These are phyloP conservation scores for Brachyptera risi DNA, from an alignment of 2,888 invertebrate species.

Conservation along the genomic window DNA sequence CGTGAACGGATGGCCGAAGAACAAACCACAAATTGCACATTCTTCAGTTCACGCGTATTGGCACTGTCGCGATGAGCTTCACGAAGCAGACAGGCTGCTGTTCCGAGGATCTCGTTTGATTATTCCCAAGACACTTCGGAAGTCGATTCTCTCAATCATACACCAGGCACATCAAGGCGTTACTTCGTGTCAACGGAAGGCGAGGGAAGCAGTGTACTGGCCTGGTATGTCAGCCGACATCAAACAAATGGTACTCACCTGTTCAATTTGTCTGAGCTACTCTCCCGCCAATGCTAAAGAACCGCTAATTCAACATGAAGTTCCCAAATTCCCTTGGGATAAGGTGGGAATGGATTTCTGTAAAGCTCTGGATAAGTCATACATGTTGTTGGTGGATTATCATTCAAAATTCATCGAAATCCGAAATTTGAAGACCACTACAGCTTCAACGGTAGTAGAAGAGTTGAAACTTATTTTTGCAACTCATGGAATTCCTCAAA, in stretches of 20 bases:
- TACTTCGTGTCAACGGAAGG: not conserved
- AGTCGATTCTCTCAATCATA: not conserved
- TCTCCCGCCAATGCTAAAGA: too few species aligned
- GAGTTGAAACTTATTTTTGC: too few species aligned
- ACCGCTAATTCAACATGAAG: too few species aligned
- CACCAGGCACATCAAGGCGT: constrained; percentile 18
- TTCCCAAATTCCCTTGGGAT: too few species aligned
- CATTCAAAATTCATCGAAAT: too few species aligned
- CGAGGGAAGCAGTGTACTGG: constrained; percentile 4
- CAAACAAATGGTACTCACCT: constrained; percentile 30
- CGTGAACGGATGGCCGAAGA: not conserved
- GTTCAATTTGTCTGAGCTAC: constrained; percentile 14
- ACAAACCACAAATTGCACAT: not conserved
- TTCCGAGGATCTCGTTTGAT: not conserved
- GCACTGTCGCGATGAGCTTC: constrained; percentile 7
- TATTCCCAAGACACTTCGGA: not conserved
- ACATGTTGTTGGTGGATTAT: too few species aligned
- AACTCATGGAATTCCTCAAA: too few species aligned
- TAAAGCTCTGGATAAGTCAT: too few species aligned
- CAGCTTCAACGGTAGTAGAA: too few species aligned
- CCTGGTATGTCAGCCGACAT: constrained; percentile 34
- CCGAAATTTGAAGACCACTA: too few species aligned
- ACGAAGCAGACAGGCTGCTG: constrained; percentile 5
- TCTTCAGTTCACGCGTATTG: not conserved
- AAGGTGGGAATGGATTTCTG: too few species aligned